Conservation (phyloP, 92 coral and sea anemone genomes). For the Heliopora coerulea region DNA sequence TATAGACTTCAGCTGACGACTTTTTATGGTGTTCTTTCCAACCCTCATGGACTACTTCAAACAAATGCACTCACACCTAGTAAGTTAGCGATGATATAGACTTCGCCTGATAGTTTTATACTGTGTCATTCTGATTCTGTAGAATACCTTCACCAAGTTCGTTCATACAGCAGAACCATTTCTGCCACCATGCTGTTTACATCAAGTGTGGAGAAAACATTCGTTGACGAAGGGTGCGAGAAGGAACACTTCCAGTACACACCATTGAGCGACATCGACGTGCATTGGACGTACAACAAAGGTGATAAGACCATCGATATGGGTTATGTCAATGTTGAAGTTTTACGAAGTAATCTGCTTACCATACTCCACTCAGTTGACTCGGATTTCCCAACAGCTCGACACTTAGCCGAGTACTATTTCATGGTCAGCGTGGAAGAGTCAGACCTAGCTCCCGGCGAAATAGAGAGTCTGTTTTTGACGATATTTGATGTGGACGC, state of each 20-base stretch:
- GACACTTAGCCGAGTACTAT: slow-evolving; percentile 56
- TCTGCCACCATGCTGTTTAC: slow-evolving; percentile 96
- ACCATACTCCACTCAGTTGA: slow-evolving; percentile 36
- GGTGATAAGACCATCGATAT: slow-evolving; percentile 88
- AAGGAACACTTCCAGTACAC: slow-evolving; percentile 57
- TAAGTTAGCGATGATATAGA: no score
- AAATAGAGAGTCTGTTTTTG: slow-evolving; percentile 59
- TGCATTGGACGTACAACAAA: slow-evolving; percentile 96
- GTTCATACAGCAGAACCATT: slow-evolving; percentile 80
- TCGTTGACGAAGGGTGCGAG: slow-evolving; percentile 70
- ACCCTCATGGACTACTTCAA: no score
- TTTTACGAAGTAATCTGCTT: slow-evolving; percentile 62
- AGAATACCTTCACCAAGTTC: slow-evolving; percentile 95
- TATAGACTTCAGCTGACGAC: no score
- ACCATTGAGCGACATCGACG: slow-evolving; percentile 76
- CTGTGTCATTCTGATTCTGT: slow-evolving; percentile 29
- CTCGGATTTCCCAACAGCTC: slow-evolving; percentile 55
- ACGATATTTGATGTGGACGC: slow-evolving; percentile 49
- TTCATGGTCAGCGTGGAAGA: slow-evolving; percentile 42
- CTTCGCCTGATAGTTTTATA: no score
- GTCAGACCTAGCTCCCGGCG: slow-evolving; percentile 19
- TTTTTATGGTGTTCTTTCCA: no score
- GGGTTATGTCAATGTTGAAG: slow-evolving; percentile 92
- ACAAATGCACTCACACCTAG: no score
- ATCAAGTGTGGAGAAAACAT: slow-evolving; percentile 57